phyloP scores from a whole-genome alignment of 2,888 invertebrate species.

The Lithophane ornitopus region DNA sequence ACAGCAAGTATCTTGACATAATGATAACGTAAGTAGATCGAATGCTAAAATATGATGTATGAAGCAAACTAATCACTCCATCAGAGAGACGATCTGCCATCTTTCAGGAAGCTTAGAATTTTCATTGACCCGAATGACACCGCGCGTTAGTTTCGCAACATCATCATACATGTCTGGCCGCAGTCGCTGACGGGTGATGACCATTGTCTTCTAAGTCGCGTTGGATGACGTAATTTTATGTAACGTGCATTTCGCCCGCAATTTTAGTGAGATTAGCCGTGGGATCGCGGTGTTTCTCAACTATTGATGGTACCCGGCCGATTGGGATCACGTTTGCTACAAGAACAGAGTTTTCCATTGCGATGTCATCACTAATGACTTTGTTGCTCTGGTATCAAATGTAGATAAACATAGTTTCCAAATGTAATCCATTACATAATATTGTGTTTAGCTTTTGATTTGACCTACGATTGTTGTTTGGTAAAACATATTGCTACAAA shows the following conservation, averaged over 20 bases:
- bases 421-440: constrained; percentile 35
- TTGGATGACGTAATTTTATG: constrained; percentile 80
- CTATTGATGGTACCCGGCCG: constrained; percentile 67
- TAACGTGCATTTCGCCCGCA: constrained; percentile 74
- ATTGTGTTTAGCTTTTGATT: constrained; percentile 6
- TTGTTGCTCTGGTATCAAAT: constrained; percentile 27
- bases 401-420: constrained; percentile 21
- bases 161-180: constrained; percentile 67
- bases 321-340: constrained; percentile 64
- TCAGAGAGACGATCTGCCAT: constrained; percentile 1
- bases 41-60: constrained; percentile 10
- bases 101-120: constrained; percentile 53
- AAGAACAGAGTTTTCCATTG: constrained; percentile 60
- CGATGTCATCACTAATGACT: constrained; percentile 65
- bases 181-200: constrained; percentile 60
- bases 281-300: constrained; percentile 80
- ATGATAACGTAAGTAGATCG: constrained; percentile 12
- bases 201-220: constrained; percentile 69
- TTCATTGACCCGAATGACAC: constrained; percentile 65
- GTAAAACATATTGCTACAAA: neutral
- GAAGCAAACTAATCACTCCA: constrained; percentile 41
- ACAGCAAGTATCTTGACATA: neutral
- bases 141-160: constrained; percentile 65
- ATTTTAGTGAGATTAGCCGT: constrained; percentile 80
- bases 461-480: neutral